Percentiles rank a stretch among this genome's conserved stretches.
phyloP scores from a whole-genome alignment of 2,113 vertebrate genomes.

The Cygnus buccinator region DNA sequence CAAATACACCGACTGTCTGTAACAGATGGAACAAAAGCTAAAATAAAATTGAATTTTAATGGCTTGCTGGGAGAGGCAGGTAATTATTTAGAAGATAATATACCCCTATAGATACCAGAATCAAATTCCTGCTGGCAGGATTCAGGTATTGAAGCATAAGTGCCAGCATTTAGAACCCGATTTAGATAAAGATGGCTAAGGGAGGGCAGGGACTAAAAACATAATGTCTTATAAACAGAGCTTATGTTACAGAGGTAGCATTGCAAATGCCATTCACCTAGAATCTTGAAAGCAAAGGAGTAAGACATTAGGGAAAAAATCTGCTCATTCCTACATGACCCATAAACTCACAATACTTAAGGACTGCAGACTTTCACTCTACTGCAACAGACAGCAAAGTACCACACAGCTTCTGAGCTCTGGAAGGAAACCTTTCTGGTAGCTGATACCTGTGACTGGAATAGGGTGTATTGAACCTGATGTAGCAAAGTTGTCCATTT shows the following conservation, averaged over 20 bases:
- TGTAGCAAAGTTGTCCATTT: background rate
- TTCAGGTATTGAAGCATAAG: background rate
- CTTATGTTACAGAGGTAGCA: background rate
- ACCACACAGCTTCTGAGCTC: background rate
- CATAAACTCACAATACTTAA: background rate
- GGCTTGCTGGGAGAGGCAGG: background rate
- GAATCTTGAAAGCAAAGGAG: background rate
- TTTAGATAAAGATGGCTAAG: background rate
- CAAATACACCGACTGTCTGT: background rate
- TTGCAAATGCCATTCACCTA: background rate
- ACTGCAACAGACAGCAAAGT: background rate
- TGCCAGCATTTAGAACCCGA: background rate
- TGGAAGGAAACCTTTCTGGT: background rate
- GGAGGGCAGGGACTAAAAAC: background rate
- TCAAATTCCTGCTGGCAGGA: background rate
- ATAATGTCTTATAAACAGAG: background rate
- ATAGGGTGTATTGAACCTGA: background rate
- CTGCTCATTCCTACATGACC: background rate
- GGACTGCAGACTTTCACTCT: background rate
- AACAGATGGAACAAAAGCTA: background rate
- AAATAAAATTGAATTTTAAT: background rate
- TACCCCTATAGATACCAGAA: background rate
- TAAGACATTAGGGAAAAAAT: background rate
- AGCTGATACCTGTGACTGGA: background rate
- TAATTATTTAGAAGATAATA: background rate